Conservation (phyloP, 1,140 invertebrate genomes). For the Gryon sp. region DNA sequence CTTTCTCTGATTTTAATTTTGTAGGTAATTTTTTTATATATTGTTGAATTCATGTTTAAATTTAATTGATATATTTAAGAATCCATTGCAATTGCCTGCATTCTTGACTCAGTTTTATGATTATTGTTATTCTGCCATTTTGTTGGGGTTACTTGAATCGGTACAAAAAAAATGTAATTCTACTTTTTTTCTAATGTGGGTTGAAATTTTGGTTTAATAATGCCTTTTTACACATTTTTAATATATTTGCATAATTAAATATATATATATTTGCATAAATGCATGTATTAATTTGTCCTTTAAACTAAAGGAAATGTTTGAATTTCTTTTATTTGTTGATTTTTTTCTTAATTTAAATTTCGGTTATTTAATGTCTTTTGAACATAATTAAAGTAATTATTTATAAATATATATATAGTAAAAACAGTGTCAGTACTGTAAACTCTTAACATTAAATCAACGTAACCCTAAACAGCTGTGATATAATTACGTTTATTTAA, state of each 20-base stretch:
- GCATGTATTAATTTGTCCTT: no score
- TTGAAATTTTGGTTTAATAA: no score
- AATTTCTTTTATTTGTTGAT: no score
- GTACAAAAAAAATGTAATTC: background rate
- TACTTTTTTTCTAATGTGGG: conserved; percentile 2
- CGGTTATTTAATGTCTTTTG: no score
- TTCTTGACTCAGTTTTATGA: background rate
- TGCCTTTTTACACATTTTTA: no score
- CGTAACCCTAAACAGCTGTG: conserved; percentile 39
- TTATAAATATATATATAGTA: no score
- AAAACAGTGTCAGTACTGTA: no score
- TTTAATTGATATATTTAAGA: conserved; percentile 22
- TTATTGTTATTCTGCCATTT: conserved; percentile 19
- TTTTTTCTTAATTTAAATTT: no score
- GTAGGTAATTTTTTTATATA: background rate
- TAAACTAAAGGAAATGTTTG: no score
- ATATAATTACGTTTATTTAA: conserved; percentile 20
- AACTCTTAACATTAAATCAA: conserved; percentile 8
- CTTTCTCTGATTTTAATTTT: conserved; percentile 1
- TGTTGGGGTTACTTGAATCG: conserved; percentile 34
- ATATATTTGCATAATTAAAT: no score
- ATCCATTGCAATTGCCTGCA: conserved; percentile 27
- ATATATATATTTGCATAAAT: no score
- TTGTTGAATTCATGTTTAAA: background rate
- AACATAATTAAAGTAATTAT: no score